These are phyloP conservation scores for Peromyscus nudipes DNA, from an alignment of 2,797 vertebrate genomes.

Conservation along the genomic window DNA sequence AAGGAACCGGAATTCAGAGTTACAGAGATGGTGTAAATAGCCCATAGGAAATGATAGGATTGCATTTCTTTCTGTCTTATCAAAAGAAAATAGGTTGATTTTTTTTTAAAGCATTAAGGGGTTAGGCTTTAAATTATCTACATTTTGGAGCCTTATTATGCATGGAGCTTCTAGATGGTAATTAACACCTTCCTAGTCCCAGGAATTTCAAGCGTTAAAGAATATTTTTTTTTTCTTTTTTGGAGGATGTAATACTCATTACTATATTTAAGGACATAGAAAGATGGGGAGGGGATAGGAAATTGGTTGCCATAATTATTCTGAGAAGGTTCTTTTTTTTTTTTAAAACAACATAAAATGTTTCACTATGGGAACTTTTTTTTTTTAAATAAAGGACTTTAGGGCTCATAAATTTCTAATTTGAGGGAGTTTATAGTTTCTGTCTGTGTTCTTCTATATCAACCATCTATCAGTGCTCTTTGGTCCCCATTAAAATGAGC, in stretches of 20 bases:
- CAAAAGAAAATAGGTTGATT: slow-evolving; percentile 17
- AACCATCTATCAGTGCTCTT: neutral
- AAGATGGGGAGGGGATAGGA: slow-evolving; percentile 36
- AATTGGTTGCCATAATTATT: slow-evolving; percentile 53
- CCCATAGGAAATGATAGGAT: neutral
- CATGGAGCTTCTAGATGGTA: slow-evolving; percentile 67
- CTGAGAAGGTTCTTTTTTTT: slow-evolving; percentile 21
- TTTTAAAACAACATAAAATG: slow-evolving; percentile 50
- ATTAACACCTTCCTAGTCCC: slow-evolving; percentile 73
- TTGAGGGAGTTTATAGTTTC: slow-evolving; percentile 37
- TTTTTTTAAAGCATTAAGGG: neutral
- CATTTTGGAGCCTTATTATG: slow-evolving; percentile 54
- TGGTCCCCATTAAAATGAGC: neutral
- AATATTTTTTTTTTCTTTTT: slow-evolving; percentile 74
- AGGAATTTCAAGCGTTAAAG: slow-evolving; percentile 78
- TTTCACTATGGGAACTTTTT: slow-evolving; percentile 28
- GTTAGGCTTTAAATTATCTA: slow-evolving; percentile 65
- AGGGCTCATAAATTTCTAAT: slow-evolving; percentile 56
- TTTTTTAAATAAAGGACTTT: slow-evolving; percentile 34
- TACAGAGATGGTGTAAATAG: slow-evolving; percentile 34
- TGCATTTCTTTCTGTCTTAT: slow-evolving; percentile 38
- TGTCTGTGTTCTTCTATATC: slow-evolving; percentile 14
- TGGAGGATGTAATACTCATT: slow-evolving; percentile 53
- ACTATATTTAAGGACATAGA: slow-evolving; percentile 49
- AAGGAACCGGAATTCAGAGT: slow-evolving; percentile 10